Base-by-base conservation (phyloP, 1,140 invertebrate genomes). In the Orchestia grillus region DNA sequence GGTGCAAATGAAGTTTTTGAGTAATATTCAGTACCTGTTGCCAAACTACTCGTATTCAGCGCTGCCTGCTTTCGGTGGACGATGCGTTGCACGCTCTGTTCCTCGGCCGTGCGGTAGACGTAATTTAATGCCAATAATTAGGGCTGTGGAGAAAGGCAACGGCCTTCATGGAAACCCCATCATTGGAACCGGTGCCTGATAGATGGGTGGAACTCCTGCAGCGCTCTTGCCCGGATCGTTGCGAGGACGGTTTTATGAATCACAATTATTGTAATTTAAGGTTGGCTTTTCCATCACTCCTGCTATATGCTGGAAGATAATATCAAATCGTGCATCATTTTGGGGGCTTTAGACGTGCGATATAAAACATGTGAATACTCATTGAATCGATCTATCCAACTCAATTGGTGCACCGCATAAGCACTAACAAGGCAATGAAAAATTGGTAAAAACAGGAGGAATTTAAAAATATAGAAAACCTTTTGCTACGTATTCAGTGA, bases 91-190 rank as follows among this genome's bases (percentile, higher is more conserved):
- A 28, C 62, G 11, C 62, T 19, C 1, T 77, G 11, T 77, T 77
- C 11, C 62, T 36, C 62, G 28, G 62, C 28, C 28, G 62, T 77
- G 62, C 62, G 11, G 62, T 77, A 77, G 62, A 77, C 15, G 62
- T 77, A 19, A 77, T 77, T 77, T 77, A 77, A 77, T 8, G 62
- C 62, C 62, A 77, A 77, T 77, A 77, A 77, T 77, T 77, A 77
- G 62, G 62, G 62, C 62, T 36, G 62, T 15, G 62, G 62, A 77
- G 62, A 77, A 36, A 77, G 62, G 62, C 62, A 77, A 36, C 62
- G 62, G 47, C 62, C 28, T 77, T 36, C 62, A 77, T 77, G 62
- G 62, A 77, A 90, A 90, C n/a, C 87, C 88, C 88, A 90, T 90
- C 88, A 90, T 90, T 90, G 41, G 36, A 42, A 42, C 88, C 43